These are phyloP conservation scores for Cyanistes caeruleus DNA, from an alignment of 2,113 vertebrate species.

Conservation along the genomic window DNA sequence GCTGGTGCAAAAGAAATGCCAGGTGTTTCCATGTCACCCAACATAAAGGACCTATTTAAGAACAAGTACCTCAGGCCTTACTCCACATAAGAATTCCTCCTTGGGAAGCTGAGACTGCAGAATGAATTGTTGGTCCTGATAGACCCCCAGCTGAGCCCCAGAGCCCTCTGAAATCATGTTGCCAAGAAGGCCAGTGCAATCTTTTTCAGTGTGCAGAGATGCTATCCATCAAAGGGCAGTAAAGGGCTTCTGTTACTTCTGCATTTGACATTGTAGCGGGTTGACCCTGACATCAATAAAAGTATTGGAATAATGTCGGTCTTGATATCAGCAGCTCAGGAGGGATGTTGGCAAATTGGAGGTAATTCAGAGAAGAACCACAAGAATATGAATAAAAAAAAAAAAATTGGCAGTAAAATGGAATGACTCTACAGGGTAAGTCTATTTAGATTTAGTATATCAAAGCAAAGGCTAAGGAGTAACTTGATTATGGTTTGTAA, in stretches of 20 bases:
- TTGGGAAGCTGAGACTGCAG: background rate
- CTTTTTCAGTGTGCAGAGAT: background rate
- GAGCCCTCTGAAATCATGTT: accelerated
- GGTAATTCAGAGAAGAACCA: background rate
- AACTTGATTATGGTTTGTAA: conserved; percentile 38
- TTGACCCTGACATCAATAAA: background rate
- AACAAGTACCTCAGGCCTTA: background rate
- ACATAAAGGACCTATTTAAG: background rate
- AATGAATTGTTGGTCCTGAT: background rate
- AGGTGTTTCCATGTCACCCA: background rate
- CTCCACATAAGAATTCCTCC: background rate
- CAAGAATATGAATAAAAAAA: background rate
- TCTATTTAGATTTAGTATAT: conserved; percentile 10
- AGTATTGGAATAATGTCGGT: background rate
- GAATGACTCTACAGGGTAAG: background rate
- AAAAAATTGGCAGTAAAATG: background rate
- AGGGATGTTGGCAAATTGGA: background rate
- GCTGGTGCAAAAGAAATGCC: background rate
- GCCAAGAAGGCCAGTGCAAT: background rate
- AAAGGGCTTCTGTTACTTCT: background rate
- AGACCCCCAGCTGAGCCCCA: background rate
- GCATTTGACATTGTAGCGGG: background rate
- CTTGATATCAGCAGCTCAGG: background rate
- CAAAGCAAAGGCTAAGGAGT: conserved; percentile 18
- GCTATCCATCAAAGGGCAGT: background rate